phyloP scores from a whole-genome alignment of 2,113 vertebrate genomes.

The Microcebus ravelobensis region DNA sequence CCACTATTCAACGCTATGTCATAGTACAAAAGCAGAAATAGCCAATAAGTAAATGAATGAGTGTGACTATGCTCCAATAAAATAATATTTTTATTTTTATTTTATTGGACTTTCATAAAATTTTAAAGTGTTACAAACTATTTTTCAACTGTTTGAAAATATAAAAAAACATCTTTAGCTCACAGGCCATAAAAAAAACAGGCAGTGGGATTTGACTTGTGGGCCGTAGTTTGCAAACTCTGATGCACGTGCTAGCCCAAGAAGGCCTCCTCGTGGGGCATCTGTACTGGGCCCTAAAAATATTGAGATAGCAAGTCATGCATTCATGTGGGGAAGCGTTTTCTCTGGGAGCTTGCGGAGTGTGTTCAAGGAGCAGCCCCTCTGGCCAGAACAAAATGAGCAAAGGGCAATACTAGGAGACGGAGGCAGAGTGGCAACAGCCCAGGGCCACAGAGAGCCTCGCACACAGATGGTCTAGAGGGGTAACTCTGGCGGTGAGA shows the following conservation, averaged over 20 bases:
- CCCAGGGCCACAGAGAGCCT: not conserved
- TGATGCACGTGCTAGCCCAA: not conserved
- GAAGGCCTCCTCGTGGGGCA: not conserved
- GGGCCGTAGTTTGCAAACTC: not conserved
- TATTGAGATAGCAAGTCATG: not conserved
- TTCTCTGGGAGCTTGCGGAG: not conserved
- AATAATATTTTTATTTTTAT: not conserved
- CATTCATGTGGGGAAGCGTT: not conserved
- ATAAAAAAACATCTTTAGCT: not conserved
- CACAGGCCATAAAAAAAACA: not conserved
- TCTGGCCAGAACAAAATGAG: not conserved
- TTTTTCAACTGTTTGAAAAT: not conserved
- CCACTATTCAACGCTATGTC: too few species aligned
- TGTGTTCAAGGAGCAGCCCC: not conserved
- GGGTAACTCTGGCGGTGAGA: not conserved
- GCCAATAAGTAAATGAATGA: not conserved
- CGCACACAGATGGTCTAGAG: not conserved
- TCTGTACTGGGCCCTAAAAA: not conserved
- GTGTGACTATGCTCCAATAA: not conserved
- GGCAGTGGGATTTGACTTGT: not conserved
- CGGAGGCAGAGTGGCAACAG: not conserved
- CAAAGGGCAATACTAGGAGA: not conserved
- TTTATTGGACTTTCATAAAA: not conserved
- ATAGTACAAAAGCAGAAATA: too few species aligned
- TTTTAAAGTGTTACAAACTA: not conserved